Conservation (phyloP, 2,113 vertebrate genomes). For the Perca fluviatilis region DNA sequence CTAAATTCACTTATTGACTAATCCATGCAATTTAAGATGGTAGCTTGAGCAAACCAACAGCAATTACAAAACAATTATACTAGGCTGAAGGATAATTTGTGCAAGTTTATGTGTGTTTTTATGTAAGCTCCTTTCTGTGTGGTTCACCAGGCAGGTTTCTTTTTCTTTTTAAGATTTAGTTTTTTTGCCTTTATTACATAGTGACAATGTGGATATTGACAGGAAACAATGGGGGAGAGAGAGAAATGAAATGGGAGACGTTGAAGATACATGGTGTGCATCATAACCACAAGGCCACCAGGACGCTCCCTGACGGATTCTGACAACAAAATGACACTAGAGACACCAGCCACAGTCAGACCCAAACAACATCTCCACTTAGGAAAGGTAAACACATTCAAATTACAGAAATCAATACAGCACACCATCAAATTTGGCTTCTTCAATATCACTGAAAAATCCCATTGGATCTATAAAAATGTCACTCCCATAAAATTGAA, state of each 20-base stretch:
- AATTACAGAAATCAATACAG: slow-evolving; percentile 47
- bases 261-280: background rate
- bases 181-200: slow-evolving; percentile 1
- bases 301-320: background rate
- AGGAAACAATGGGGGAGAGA: background rate
- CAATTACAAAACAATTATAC: slow-evolving; percentile 41
- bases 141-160: background rate
- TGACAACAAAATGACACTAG: slow-evolving; percentile 14
- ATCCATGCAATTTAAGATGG: slow-evolving; percentile 54
- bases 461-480: slow-evolving; percentile 36
- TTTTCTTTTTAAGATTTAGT: background rate
- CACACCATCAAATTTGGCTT: slow-evolving; percentile 4
- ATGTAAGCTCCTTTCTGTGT: background rate
- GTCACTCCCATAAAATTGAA: slow-evolving; percentile 59
- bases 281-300: background rate
- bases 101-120: background rate
- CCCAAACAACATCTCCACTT: slow-evolving; percentile 16
- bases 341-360: background rate
- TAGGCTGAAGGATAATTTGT: slow-evolving; percentile 10
- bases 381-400: slow-evolving; percentile 33
- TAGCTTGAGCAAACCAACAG: slow-evolving; percentile 49
- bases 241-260: background rate
- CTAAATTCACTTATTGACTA: slow-evolving; percentile 62
- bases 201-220: background rate
- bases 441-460: slow-evolving; percentile 39